Evolutionary conservation across 2,797 vertebrate genomes (phyloP).

Genomic region (Poeciliopsis turneri): DNA sequence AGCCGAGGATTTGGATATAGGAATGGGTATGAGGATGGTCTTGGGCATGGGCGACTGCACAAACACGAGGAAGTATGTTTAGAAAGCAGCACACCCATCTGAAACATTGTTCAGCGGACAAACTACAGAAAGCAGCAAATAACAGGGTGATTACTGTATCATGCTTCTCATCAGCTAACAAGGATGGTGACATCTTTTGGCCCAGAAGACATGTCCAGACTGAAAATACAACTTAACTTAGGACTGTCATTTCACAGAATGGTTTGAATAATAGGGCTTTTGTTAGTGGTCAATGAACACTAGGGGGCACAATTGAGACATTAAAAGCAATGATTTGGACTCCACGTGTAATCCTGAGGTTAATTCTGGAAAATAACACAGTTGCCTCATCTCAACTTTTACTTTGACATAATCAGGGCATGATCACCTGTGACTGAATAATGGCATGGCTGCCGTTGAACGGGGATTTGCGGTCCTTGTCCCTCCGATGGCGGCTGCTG

Average conservation of each 20-base stretch:
- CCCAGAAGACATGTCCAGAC: background rate
- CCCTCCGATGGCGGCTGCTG: slow-evolving; percentile 95
- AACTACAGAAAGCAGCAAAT: no score
- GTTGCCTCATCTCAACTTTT: background rate
- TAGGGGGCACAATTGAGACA: background rate
- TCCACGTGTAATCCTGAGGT: background rate
- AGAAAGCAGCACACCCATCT: background rate
- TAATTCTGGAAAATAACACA: background rate
- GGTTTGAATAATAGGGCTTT: background rate
- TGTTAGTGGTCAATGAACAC: background rate
- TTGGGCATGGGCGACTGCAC: slow-evolving; percentile 92
- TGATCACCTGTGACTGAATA: slow-evolving; percentile 93
- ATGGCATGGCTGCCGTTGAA: slow-evolving; percentile 98
- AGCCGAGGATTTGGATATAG: slow-evolving; percentile 89
- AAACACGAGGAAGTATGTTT: background rate
- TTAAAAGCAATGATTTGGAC: background rate
- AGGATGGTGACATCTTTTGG: background rate
- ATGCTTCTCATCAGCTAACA: background rate
- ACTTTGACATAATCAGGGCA: background rate
- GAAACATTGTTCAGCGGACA: background rate
- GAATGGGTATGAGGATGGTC: slow-evolving; percentile 93
- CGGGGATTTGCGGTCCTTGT: slow-evolving; percentile 97
- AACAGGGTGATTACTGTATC: background rate
- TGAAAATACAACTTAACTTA: background rate
- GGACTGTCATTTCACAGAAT: background rate